Conservation (phyloP, 2,888 invertebrate genomes). For the Apamea anceps region DNA sequence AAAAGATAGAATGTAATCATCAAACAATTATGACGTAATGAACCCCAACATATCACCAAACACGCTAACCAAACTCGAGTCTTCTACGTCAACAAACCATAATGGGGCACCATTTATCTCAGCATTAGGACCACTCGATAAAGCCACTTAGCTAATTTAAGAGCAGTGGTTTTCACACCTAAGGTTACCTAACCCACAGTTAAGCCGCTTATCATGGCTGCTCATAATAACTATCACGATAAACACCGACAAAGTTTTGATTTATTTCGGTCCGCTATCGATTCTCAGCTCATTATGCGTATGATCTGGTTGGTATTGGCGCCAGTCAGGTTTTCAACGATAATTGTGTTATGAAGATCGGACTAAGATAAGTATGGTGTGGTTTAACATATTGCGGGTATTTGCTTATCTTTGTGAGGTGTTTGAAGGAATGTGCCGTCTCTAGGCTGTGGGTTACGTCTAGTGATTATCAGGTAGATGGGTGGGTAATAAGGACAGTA, state of each 20-base stretch:
- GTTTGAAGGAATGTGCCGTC: slow-evolving; percentile 15
- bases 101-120: slow-evolving; percentile 74
- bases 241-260: slow-evolving; percentile 61
- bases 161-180: slow-evolving; percentile 77
- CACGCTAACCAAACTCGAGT: slow-evolving; percentile 43
- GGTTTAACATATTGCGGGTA: slow-evolving; percentile 34
- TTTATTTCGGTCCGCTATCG: slow-evolving; percentile 59
- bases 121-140: slow-evolving; percentile 75
- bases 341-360: slow-evolving; percentile 62
- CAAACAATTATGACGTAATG: not conserved
- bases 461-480: slow-evolving; percentile 5
- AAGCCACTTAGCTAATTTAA: slow-evolving; percentile 81
- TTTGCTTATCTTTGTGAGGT: slow-evolving; percentile 41
- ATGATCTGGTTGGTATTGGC: slow-evolving; percentile 56
- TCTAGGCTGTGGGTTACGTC: not conserved
- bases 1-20: not conserved
- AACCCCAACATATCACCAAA: slow-evolving; percentile 25
- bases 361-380: slow-evolving; percentile 46
- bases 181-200: slow-evolving; percentile 71
- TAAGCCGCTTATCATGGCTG: slow-evolving; percentile 73
- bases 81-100: slow-evolving; percentile 56
- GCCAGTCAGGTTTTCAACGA: slow-evolving; percentile 59
- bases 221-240: slow-evolving; percentile 62
- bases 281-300: slow-evolving; percentile 58
- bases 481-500: not conserved